These are phyloP conservation scores for Apotomis capreana DNA, from an alignment of 2,888 invertebrate genomes.

Conservation along the genomic window DNA sequence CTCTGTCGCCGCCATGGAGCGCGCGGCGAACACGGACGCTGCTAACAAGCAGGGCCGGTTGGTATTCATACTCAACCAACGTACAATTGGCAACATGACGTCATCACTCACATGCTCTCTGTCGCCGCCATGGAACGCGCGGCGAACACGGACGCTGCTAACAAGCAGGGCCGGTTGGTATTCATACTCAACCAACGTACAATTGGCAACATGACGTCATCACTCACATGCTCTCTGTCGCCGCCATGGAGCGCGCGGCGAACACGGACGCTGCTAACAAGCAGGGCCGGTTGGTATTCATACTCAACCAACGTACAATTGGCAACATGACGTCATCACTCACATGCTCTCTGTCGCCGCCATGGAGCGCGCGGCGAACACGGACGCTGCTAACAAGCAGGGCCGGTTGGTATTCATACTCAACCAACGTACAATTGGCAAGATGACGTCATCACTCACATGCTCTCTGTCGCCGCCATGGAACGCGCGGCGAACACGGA, in stretches of 20 bases:
- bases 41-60: conserved; percentile 60
- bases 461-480: conserved; percentile 87
- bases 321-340: conserved; percentile 86
- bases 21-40: conserved; percentile 69
- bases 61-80: background rate
- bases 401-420: conserved; percentile 48
- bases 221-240: conserved; percentile 88
- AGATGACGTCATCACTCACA: conserved; percentile 86
- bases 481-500: conserved; percentile 75
- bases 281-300: conserved; percentile 51
- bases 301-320: too few relatives aligned
- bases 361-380: conserved; percentile 81
- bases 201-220: too few relatives aligned
- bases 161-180: conserved; percentile 58
- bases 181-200: too few relatives aligned
- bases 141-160: conserved; percentile 60
- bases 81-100: too few relatives aligned
- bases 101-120: conserved; percentile 89
- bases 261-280: conserved; percentile 62
- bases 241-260: conserved; percentile 84
- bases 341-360: conserved; percentile 88
- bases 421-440: too few relatives aligned
- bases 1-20: conserved; percentile 85
- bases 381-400: conserved; percentile 62
- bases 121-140: conserved; percentile 85